Percentiles rank a stretch among this genome's conserved stretches.
These are phyloP conservation scores for Dryococelus australis DNA, from an alignment of 2,888 invertebrate genomes.

Conservation along the genomic window DNA sequence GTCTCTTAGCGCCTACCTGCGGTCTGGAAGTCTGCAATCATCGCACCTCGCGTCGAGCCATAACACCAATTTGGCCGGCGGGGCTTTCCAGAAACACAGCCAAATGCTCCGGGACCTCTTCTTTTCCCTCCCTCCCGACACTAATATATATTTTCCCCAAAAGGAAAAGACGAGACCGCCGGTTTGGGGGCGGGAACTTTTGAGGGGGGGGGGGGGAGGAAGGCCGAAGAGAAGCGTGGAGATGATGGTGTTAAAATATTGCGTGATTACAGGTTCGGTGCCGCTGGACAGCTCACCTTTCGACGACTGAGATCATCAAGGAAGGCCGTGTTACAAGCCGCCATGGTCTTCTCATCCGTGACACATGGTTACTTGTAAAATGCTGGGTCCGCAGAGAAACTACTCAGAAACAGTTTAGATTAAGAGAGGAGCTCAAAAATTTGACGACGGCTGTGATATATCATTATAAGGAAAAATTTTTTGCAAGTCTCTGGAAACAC, in stretches of 20 bases:
- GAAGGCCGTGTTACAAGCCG: neutral
- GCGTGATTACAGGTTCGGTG: conserved; percentile 33
- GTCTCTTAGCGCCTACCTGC: neutral
- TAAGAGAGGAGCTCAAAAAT: no score
- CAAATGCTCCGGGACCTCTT: neutral
- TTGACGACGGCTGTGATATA: no score
- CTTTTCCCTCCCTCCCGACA: neutral
- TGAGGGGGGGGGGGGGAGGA: neutral
- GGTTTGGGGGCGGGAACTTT: neutral
- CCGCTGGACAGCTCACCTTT: conserved; percentile 28
- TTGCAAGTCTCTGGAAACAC: no score
- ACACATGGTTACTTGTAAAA: no score
- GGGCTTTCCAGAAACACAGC: neutral
- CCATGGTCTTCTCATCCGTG: no score
- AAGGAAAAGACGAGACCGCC: conserved; percentile 11
- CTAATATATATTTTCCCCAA: conserved; percentile 6
- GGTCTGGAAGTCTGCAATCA: neutral
- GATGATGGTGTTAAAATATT: conserved; percentile 37
- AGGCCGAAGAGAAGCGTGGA: conserved; percentile 21
- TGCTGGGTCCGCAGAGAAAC: no score
- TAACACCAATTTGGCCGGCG: neutral
- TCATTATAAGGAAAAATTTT: no score
- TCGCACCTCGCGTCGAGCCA: neutral
- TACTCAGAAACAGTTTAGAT: no score
- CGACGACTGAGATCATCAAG: neutral